Evolutionary conservation across 2,113 vertebrate genomes (phyloP), one percentile per base, ranked within the genome.

Genomic region (Brachyhypopomus gauderio): DNA sequence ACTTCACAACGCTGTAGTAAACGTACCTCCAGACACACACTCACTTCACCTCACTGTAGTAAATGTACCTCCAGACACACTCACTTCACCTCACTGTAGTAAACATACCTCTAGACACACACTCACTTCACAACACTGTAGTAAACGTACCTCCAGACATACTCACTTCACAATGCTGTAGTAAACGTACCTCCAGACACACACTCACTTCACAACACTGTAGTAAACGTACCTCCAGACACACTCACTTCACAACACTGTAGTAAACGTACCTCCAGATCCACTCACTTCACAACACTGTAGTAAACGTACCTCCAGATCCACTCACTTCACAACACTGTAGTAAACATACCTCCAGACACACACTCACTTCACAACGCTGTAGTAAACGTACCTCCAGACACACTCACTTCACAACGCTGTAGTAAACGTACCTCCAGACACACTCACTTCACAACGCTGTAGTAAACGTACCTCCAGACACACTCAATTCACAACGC

Each of bases 41-140:
- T 97, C 93, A 99, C 98, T 97, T 95, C 91, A 97, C 95, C 84
- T 96, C 95, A 90, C 96, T 96, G 75, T 99, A 99, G 86, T 99
- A 99, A 92, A 99, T 1, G 41, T 45, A 45, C 41, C 41, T 45
- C 9, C 41, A 45, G 41, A 45, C 41, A 45, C 41, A 45, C 2
- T 45, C 41, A 45, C 9, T 6, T 45, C 41, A 45, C 41, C 3
- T 4, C 41, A 45, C 41, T 45, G 9, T 45, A 45, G 41, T 45
- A 45, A 45, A 45, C 9, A 6, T 45, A 45, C 41, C 41, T 11
- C 2, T 20, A 7, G 2, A 4, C 1, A 14, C 3, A 4, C 25
- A 80, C 97, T 97, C 93, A 99, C 98, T 97, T 95, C 91, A 97
- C 95, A 84, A 96, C 95, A 90, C 96, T 96, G 75, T 99, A 99